Evolutionary conservation across 2,888 invertebrate genomes (phyloP).

Genomic region (Tiphia femorata): DNA sequence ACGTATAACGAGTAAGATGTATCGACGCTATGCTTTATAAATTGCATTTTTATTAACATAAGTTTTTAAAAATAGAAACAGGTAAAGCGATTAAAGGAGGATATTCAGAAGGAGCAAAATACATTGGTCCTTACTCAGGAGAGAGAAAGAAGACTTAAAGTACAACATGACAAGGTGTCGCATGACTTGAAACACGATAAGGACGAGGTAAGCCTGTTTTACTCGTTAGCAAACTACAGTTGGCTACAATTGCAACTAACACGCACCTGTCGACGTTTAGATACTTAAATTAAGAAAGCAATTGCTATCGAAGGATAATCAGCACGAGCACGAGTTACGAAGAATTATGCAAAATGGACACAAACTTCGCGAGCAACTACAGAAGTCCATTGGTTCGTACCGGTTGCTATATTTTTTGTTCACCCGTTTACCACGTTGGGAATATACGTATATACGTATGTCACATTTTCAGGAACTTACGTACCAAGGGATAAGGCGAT

Average conservation of each 20-base stretch:
- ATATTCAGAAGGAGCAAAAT: constrained; percentile 40
- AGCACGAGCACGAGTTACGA: constrained; percentile 52
- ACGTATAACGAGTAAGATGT: not conserved
- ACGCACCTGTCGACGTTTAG: constrained; percentile 20
- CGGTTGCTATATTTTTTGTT: not conserved
- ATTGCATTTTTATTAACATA: not conserved
- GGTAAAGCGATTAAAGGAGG: constrained; percentile 47
- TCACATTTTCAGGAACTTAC: constrained; percentile 35
- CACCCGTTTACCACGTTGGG: no score
- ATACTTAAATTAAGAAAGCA: constrained; percentile 48
- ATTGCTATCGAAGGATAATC: constrained; percentile 47
- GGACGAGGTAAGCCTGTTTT: constrained; percentile 41
- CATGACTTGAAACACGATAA: constrained; percentile 46
- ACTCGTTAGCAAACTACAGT: no score
- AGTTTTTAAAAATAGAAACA: constrained; percentile 37
- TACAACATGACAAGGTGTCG: constrained; percentile 33
- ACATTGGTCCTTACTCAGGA: constrained; percentile 39
- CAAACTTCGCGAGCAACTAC: constrained; percentile 48
- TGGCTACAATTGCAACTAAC: not conserved
- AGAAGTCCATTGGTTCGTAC: constrained; percentile 46
- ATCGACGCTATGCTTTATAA: not conserved
- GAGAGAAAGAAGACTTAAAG: constrained; percentile 46
- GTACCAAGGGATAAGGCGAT: constrained; percentile 35
- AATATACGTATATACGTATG: no score
- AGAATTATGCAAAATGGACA: constrained; percentile 43